Percentiles rank a stretch among this genome's conserved stretches.
Evolutionary conservation across 2,113 vertebrate species (phyloP).

Genomic region (Oryzias celebensis): DNA sequence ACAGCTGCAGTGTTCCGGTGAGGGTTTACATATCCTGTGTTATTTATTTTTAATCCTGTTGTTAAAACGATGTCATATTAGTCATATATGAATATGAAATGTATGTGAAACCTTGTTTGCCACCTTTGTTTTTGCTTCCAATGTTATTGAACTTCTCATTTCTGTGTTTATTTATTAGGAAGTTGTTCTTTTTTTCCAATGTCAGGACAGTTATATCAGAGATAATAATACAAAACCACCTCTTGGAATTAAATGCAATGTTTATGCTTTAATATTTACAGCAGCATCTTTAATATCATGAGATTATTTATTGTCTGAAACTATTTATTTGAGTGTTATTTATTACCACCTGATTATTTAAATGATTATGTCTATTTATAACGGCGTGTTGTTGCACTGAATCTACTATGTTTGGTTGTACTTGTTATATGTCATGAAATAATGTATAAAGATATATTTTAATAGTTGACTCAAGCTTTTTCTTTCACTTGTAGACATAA

Average conservation of each 20-base stretch:
- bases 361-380: constrained; percentile 64
- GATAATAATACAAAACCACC: constrained; percentile 10
- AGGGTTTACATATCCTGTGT: constrained; percentile 15
- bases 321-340: constrained; percentile 66
- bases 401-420: constrained; percentile 36
- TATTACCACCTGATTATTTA: constrained; percentile 47
- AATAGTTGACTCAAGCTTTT: constrained; percentile 2
- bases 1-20: constrained; percentile 1
- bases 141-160: constrained; percentile 9
- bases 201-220: constrained; percentile 9
- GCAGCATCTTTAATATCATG: constrained; percentile 20
- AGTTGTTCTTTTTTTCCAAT: background rate
- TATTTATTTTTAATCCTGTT: constrained; percentile 15
- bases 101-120: constrained; percentile 8
- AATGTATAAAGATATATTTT: constrained; percentile 37
- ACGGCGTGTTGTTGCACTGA: constrained; percentile 57
- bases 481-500: background rate
- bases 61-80: constrained; percentile 36
- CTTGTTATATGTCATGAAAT: constrained; percentile 42
- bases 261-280: constrained; percentile 21
- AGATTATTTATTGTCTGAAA: constrained; percentile 38
- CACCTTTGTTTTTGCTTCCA: constrained; percentile 7
- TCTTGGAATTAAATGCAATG: constrained; percentile 30
- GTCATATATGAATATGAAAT: constrained; percentile 25
- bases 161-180: constrained; percentile 23